Base-by-base conservation (phyloP, 2,888 invertebrate genomes). In the Caenorhabditis parvicauda region DNA sequence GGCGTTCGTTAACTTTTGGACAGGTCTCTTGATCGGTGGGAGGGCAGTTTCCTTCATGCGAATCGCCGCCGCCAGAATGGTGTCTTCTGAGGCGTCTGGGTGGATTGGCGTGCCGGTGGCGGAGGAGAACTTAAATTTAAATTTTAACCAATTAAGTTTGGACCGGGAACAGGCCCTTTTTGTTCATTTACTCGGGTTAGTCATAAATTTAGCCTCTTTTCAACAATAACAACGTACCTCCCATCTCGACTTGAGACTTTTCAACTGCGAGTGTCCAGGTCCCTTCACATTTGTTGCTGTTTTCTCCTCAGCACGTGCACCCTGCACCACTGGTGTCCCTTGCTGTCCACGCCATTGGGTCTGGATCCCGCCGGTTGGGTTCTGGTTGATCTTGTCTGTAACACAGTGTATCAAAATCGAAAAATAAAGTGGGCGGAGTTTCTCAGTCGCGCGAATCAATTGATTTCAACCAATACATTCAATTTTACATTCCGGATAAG, bases 81-180 rank as follows among this genome's bases (percentile, higher is more conserved):
- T 65, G 37, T 70, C 64, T 37, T 68, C 69, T 4, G 61, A 53
- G 22, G 68, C 66, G 49, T 74, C 74, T 2, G 76, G 76, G 46
- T 76, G 74, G 38, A 75, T 61, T 25, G 76, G 75, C 1, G 75
- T 75, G 6, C 75, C 76, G 2, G 73, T 74, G 0, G 66, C 54
- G 6, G 76, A 72, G 2, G 70, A 72, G 43, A 75, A 71, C 65
- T n/a, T n/a, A n/a, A n/a, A n/a, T n/a, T n/a, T n/a, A n/a, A n/a
- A n/a, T 70, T 41, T 22, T 59, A 53, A 2, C 25, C 17, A 37
- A 17, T 4, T 25, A 7, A 14, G 5, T 9, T 51, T 46, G 25
- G 28, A 22, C 4, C 6, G 19, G n/a, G 5, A n/a, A n/a, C n/a
- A n/a, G n/a, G n/a, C n/a, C n/a, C n/a, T n/a, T n/a, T n/a, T n/a